A percentile compares a stretch with the other conserved stretches of the same genome.
phyloP scores from a whole-genome alignment of 2,113 vertebrate species.

The Desmodus rotundus region DNA sequence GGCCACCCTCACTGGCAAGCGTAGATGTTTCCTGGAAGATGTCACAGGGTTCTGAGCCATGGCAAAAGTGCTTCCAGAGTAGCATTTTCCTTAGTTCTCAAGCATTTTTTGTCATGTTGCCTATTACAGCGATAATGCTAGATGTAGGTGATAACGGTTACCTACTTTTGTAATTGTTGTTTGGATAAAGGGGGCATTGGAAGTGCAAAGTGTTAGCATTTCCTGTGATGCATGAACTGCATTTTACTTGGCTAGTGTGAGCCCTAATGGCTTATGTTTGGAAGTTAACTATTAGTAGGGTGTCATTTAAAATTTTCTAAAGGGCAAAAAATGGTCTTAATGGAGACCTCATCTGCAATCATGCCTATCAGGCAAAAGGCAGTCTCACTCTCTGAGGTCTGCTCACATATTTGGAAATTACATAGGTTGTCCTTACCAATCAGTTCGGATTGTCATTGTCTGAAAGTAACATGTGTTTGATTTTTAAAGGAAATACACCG shows the following conservation, averaged over 20 bases:
- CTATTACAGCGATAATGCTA: neutral
- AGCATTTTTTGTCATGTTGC: neutral
- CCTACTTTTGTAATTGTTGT: conserved; percentile 18
- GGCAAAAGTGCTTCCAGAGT: neutral
- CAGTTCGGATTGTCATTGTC: conserved; percentile 39
- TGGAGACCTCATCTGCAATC: conserved; percentile 38
- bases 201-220: neutral
- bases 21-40: neutral
- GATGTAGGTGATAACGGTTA: neutral
- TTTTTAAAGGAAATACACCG: conserved; percentile 31
- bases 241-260: conserved; percentile 17
- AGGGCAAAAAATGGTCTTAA: conserved; percentile 44
- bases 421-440: conserved; percentile 42
- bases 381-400: conserved; percentile 43
- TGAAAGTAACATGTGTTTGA: conserved; percentile 8
- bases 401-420: conserved; percentile 61
- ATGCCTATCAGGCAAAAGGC: conserved; percentile 29
- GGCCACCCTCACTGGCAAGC: neutral
- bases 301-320: conserved; percentile 55
- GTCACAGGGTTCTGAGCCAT: neutral
- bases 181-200: neutral
- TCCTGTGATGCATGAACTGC: neutral
- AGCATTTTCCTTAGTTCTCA: neutral
- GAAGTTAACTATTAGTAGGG: conserved; percentile 48
- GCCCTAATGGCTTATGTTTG: conserved; percentile 19